Evolutionary conservation across 2,797 vertebrate species (phyloP), one percentile per base, ranked within the genome.

Genomic region (Pampus argenteus): DNA sequence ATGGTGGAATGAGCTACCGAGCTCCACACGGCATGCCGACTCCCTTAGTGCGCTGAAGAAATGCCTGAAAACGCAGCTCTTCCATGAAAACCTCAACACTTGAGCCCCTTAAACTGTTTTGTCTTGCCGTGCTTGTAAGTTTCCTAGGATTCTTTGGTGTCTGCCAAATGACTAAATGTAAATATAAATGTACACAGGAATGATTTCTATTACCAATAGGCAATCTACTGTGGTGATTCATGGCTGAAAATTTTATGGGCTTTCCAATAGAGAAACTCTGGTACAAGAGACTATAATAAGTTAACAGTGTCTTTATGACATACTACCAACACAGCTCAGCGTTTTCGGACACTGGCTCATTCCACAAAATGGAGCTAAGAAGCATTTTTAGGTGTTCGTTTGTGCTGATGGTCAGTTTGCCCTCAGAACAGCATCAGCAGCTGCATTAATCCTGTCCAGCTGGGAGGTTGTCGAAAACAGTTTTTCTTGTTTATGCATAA

Each of bases 401-500:
- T 73, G 20, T 70, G 75, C 82, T 64, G 73, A 79, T 23, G 22
- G 57, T 47, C 11, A 50, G 40, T 82, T 83, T 79, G 54, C 59
- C 63, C 66, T 74, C 5, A 15, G 18, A 74, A 78, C 66, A 36
- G 63, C 71, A 66, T 69, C 45, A 60, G 73, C 77, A 82, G 76
- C 84, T 87, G 78, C 78, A 74, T 63, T 45, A 45, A 63, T 64
- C 20, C 52, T 13, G 68, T 79, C 78, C 85, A 91, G 78, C 78
- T 86, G 86, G 54, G 71, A 81, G 55, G 60, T 61, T 86, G 78
- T 87, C 75, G 5, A 79, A 64, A 85, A 54, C 51, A 17, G 22
- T 89, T 81, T 88, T 59, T 78, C 63, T 85, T 57, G 73, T 82
- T 45, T 57, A 65, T 83, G 74, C 79, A 83, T 81, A 85, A 85